Percentiles rank a stretch among this genome's conserved stretches.
phyloP scores from a whole-genome alignment of 1,140 invertebrate species.

The Zaprionus inermis region DNA sequence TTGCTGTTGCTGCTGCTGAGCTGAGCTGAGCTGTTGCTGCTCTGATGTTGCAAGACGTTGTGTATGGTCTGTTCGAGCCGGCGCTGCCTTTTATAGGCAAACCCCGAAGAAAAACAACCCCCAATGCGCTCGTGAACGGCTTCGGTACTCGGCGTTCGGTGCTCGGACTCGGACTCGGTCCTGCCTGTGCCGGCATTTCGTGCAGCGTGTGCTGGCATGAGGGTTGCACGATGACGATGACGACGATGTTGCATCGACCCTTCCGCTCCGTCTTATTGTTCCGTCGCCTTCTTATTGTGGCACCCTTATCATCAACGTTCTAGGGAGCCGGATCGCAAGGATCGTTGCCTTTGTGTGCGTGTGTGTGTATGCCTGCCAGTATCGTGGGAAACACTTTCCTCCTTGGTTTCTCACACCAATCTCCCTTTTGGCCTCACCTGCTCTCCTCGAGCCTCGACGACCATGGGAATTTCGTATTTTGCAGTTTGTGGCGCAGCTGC shows the following conservation, averaged over 20 bases:
- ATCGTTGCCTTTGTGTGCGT: constrained; percentile 46
- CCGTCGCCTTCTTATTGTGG: constrained; percentile 70
- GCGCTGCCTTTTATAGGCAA: constrained; percentile 60
- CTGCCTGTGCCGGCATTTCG: constrained; percentile 60
- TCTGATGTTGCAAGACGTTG: constrained; percentile 69
- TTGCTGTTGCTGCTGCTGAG: constrained; percentile 44
- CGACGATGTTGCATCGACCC: constrained; percentile 44
- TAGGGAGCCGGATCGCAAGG: constrained; percentile 71
- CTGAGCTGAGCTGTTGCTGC: constrained; percentile 69
- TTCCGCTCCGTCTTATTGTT: constrained; percentile 80
- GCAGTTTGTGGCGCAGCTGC: constrained; percentile 71
- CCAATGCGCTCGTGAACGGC: constrained; percentile 22
- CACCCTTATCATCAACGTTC: constrained; percentile 67
- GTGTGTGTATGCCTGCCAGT: constrained; percentile 34
- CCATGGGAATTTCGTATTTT: constrained; percentile 61
- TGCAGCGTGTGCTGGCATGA: constrained; percentile 67
- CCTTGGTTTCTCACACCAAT: constrained; percentile 82
- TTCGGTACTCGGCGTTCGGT: constrained; percentile 8
- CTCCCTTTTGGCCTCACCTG: constrained; percentile 82
- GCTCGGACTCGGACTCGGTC: constrained; percentile 9
- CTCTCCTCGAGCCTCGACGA: constrained; percentile 44
- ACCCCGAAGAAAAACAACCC: constrained; percentile 58
- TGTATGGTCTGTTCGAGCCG: constrained; percentile 38
- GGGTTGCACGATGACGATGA: constrained; percentile 52
- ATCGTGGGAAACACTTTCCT: constrained; percentile 84